A percentile compares a stretch with the other conserved stretches of the same genome.
These are phyloP conservation scores for Piezodorus guildinii DNA, from an alignment of 1,140 invertebrate species.

Conservation along the genomic window DNA sequence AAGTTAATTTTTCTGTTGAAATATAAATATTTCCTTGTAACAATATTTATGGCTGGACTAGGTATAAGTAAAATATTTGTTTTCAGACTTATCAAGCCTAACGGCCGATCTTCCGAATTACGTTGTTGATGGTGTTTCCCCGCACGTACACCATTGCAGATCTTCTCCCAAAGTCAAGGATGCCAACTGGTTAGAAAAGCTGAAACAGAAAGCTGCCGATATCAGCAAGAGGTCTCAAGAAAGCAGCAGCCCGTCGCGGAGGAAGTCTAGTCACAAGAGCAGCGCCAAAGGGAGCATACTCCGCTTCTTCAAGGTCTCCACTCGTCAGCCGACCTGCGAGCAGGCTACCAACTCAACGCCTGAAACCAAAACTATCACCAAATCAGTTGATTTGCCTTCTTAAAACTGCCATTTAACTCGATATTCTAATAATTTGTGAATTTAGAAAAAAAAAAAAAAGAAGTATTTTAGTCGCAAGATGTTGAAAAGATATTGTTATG, in stretches of 20 bases:
- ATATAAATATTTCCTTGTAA: no score
- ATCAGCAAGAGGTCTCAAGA: background rate
- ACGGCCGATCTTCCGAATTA: conserved; percentile 14
- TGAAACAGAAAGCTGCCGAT: background rate
- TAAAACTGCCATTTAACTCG: no score
- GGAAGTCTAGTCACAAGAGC: background rate
- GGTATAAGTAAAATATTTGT: no score
- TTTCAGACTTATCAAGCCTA: conserved; percentile 9
- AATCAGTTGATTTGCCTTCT: no score
- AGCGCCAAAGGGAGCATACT: conserved; percentile 5
- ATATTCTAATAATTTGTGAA: no score
- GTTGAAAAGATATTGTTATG: no score
- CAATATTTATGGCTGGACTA: no score
- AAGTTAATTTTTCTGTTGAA: no score
- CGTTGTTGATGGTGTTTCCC: conserved; percentile 18
- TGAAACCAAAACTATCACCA: background rate
- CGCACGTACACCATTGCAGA: conserved; percentile 1
- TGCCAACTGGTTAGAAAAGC: conserved; percentile 10
- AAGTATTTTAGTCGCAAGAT: no score
- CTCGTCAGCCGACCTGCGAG: background rate
- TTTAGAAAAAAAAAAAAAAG: no score
- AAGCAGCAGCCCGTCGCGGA: background rate
- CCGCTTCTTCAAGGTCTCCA: conserved; percentile 9
- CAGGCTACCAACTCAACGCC: background rate
- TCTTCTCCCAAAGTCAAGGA: background rate